Evolutionary conservation across 92 coral and sea anemone species (phyloP).

Genomic region (Zoanthus gigantus): DNA sequence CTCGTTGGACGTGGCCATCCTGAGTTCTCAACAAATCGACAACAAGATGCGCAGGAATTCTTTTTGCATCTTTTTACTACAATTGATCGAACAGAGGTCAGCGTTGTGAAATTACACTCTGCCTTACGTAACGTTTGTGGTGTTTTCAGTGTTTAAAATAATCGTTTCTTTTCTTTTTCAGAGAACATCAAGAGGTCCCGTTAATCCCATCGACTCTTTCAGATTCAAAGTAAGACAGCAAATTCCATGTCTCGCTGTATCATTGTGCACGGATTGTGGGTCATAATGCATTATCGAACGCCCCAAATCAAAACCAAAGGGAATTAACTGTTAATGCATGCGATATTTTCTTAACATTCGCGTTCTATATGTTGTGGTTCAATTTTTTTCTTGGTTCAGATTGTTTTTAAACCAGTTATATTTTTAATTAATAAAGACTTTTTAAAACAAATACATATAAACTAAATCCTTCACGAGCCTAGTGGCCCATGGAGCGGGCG

Average conservation of each 20-base stretch:
- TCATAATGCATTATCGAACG: neutral
- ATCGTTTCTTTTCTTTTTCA: conserved; percentile 43
- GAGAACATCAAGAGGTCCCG: conserved; percentile 80
- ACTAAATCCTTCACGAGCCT: too few species aligned
- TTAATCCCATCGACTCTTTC: conserved; percentile 91
- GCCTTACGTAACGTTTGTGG: neutral
- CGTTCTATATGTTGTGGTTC: too few species aligned
- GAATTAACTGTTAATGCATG: too few species aligned
- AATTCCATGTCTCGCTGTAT: neutral
- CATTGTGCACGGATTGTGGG: neutral
- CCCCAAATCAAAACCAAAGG: too few species aligned
- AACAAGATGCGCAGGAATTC: conserved; percentile 97
- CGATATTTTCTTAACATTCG: too few species aligned
- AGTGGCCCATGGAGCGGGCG: too few species aligned
- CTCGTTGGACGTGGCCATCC: conserved; percentile 97
- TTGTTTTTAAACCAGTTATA: too few species aligned
- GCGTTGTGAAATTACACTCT: neutral
- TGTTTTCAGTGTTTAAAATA: neutral
- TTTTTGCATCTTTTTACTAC: conserved; percentile 81
- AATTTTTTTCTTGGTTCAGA: too few species aligned
- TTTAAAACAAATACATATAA: too few species aligned
- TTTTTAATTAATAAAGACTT: too few species aligned
- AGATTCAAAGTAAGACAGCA: conserved; percentile 82
- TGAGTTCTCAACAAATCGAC: conserved; percentile 93
- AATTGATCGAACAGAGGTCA: conserved; percentile 92